phyloP scores from a whole-genome alignment of 1,140 invertebrate species.

The Contarinia nasturtii region DNA sequence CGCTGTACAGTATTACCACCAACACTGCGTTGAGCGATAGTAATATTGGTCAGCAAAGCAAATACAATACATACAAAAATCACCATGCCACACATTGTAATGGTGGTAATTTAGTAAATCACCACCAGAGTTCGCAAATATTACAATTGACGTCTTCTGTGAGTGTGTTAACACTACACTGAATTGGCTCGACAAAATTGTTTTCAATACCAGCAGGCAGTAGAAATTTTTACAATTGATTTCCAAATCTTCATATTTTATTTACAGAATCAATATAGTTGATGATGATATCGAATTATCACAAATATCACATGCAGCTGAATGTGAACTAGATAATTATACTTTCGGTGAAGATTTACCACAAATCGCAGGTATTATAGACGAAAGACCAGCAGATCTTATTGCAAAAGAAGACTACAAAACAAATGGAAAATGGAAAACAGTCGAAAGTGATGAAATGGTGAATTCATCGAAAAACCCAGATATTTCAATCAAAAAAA shows the following conservation, averaged over 20 bases:
- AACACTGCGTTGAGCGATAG: too few species aligned
- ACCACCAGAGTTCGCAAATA: too few species aligned
- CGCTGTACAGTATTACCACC: too few species aligned
- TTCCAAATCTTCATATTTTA: conserved; percentile 1
- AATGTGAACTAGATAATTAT: conserved; percentile 47
- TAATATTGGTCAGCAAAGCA: too few species aligned
- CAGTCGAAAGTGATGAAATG: conserved; percentile 8
- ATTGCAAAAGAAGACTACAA: conserved; percentile 40
- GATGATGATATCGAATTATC: conserved; percentile 67
- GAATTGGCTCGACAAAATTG: too few species aligned
- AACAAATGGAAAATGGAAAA: conserved; percentile 47
- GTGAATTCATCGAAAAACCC: background rate
- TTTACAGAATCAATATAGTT: conserved; percentile 66
- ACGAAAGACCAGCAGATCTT: conserved; percentile 58
- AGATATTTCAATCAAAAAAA: background rate
- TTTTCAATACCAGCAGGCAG: too few species aligned
- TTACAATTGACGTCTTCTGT: too few species aligned
- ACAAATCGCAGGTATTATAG: conserved; percentile 73
- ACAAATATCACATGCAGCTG: conserved; percentile 35
- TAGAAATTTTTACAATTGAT: too few species aligned
- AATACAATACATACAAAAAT: too few species aligned
- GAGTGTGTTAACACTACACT: too few species aligned
- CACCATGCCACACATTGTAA: too few species aligned
- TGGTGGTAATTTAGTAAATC: too few species aligned
- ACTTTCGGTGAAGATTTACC: conserved; percentile 66